phyloP scores from a whole-genome alignment of 2,113 vertebrate genomes.

The Dipodomys stephensi region DNA sequence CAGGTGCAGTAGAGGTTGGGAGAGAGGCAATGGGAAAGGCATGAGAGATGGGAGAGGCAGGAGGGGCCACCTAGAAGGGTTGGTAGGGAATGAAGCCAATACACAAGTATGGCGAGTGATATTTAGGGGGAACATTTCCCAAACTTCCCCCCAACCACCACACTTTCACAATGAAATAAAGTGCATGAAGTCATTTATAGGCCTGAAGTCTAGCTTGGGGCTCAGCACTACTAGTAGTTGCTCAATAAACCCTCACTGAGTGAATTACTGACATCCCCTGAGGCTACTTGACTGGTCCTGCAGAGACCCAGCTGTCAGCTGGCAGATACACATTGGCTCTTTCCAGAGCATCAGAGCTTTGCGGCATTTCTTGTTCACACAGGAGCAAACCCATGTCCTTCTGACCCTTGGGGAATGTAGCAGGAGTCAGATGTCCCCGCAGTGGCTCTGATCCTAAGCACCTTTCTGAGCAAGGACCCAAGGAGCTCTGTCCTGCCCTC shows the following conservation, averaged over 20 bases:
- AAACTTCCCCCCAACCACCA: neutral
- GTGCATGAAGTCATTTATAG: neutral
- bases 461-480: slow-evolving; percentile 18
- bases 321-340: neutral
- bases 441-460: neutral
- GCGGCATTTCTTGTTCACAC: neutral
- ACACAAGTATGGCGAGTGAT: neutral
- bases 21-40: neutral
- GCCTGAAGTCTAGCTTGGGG: neutral
- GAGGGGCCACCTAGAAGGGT: neutral
- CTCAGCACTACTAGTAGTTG: neutral
- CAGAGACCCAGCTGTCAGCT: rapidly evolving
- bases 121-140: neutral
- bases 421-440: neutral
- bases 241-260: neutral
- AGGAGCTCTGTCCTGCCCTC: neutral
- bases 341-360: neutral
- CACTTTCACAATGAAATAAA: neutral
- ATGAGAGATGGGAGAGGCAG: neutral
- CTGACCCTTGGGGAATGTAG: neutral
- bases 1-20: neutral
- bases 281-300: neutral
- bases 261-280: neutral
- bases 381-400: neutral
- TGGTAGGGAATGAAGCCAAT: neutral